phyloP scores from a whole-genome alignment of 2,888 invertebrate genomes.

The Trichacis sp. region DNA sequence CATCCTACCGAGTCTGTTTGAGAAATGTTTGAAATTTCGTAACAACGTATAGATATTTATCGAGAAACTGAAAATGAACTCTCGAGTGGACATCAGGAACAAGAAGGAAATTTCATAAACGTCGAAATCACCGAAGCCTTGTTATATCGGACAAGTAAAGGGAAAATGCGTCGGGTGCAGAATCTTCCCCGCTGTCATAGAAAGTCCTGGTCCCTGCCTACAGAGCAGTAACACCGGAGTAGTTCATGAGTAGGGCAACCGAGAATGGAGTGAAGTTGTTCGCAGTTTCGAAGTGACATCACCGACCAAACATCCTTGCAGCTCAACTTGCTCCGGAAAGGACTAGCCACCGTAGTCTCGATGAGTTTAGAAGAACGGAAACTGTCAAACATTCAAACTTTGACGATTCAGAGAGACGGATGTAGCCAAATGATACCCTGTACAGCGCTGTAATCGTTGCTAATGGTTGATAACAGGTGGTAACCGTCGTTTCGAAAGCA shows the following conservation, averaged over 20 bases:
- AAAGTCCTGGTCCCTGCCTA: slow-evolving; percentile 30
- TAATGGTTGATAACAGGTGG: background rate
- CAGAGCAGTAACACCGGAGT: slow-evolving; percentile 24
- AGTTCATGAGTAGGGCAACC: slow-evolving; percentile 27
- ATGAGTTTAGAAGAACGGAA: slow-evolving; percentile 23
- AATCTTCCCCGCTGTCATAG: slow-evolving; percentile 26
- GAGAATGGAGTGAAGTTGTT: slow-evolving; percentile 27
- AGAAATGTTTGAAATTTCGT: too few relatives aligned
- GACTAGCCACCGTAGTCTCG: slow-evolving; percentile 9
- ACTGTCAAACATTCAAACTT: slow-evolving; percentile 19
- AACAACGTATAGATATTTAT: too few relatives aligned
- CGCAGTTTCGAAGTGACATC: slow-evolving; percentile 32
- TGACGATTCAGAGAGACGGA: background rate
- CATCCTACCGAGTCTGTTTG: too few relatives aligned
- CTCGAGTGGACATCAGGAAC: background rate
- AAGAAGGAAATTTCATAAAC: background rate
- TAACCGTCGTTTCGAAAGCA: background rate
- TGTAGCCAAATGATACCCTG: background rate
- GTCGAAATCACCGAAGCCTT: slow-evolving; percentile 32
- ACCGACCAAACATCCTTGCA: slow-evolving; percentile 12
- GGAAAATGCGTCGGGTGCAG: slow-evolving; percentile 18
- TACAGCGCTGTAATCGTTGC: background rate
- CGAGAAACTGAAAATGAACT: too few relatives aligned
- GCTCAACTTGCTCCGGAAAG: slow-evolving; percentile 23
- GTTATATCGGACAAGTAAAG: slow-evolving; percentile 32